These are phyloP conservation scores for Oscheius sp. DNA, from an alignment of 2,888 invertebrate species.

Conservation along the genomic window DNA sequence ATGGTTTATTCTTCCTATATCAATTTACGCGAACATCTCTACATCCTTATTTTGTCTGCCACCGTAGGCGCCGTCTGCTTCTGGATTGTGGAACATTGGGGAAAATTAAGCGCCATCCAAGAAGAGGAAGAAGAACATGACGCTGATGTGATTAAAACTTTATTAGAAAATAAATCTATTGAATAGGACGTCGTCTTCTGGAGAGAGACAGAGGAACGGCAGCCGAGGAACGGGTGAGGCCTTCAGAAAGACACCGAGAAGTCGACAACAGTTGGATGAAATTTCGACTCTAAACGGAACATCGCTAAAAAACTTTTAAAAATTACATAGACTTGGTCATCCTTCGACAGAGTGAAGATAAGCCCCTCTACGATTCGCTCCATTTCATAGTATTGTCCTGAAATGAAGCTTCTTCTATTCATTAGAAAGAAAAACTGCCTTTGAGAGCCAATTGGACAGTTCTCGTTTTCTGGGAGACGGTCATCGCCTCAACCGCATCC, in stretches of 20 bases:
- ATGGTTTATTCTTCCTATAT: slow-evolving; percentile 29
- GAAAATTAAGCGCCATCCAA: not conserved
- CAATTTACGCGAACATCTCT: slow-evolving; percentile 25
- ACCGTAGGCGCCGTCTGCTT: slow-evolving; percentile 21
- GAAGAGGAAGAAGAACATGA: not conserved
- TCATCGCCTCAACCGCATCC: slow-evolving; percentile 3
- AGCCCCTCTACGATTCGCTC: slow-evolving; percentile 22
- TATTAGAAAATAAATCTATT: no score
- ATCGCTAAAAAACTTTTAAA: not conserved
- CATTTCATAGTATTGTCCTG: slow-evolving; percentile 8
- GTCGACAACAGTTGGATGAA: slow-evolving; percentile 17
- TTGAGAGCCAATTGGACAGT: slow-evolving; percentile 16
- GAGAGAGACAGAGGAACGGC: no score
- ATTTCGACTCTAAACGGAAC: slow-evolving; percentile 14
- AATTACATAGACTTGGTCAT: slow-evolving; percentile 27
- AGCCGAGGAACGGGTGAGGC: not conserved
- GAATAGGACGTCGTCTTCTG: no score
- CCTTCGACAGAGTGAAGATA: slow-evolving; percentile 9
- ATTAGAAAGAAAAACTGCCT: not conserved
- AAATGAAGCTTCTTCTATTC: not conserved
- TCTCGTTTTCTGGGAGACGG: slow-evolving; percentile 12
- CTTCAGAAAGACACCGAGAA: slow-evolving; percentile 14
- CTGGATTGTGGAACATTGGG: slow-evolving; percentile 29
- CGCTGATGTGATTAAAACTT: no score
- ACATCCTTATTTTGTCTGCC: slow-evolving; percentile 24